Evolutionary conservation across 2,888 invertebrate species (phyloP).

Genomic region (Pseudoips prasinana): DNA sequence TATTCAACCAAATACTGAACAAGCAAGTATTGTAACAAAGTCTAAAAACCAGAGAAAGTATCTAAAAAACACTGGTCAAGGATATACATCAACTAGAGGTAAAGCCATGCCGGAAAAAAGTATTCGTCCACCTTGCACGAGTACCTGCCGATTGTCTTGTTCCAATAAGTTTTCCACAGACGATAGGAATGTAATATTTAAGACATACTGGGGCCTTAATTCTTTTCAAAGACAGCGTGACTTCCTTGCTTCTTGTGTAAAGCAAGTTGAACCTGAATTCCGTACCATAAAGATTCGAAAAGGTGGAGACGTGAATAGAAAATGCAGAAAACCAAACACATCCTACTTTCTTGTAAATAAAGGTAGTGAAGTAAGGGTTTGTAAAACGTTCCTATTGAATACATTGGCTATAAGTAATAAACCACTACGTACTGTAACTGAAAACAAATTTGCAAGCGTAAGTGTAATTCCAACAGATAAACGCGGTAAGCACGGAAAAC

Average conservation of each 20-base stretch:
- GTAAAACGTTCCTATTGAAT: constrained; percentile 16
- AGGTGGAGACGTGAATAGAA: constrained; percentile 4
- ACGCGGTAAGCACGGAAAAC: constrained; percentile 7
- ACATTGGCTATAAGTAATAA: constrained; percentile 13
- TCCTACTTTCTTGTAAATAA: constrained; percentile 8
- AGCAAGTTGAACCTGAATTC: constrained; percentile 8
- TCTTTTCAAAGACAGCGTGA: constrained; percentile 11
- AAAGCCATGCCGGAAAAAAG: constrained; percentile 11
- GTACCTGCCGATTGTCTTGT: constrained; percentile 12
- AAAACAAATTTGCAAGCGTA: constrained; percentile 3
- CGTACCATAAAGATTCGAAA: constrained; percentile 10
- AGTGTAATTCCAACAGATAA: constrained; percentile 8
- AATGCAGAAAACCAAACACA: constrained; percentile 10
- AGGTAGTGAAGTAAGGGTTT: too few relatives aligned
- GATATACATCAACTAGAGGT: constrained; percentile 10
- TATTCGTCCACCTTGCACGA: constrained; percentile 16
- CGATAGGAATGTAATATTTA: constrained; percentile 9
- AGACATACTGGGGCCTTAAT: constrained; percentile 11
- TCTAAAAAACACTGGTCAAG: constrained; percentile 17
- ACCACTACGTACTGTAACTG: constrained; percentile 12
- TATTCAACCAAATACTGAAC: constrained; percentile 8
- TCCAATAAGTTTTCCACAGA: constrained; percentile 8
- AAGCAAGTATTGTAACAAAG: constrained; percentile 4
- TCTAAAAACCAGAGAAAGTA: constrained; percentile 13
- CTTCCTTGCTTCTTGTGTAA: constrained; percentile 10